Evolutionary conservation across 2,113 vertebrate genomes (phyloP).

Genomic region (Platysternon megacephalum): DNA sequence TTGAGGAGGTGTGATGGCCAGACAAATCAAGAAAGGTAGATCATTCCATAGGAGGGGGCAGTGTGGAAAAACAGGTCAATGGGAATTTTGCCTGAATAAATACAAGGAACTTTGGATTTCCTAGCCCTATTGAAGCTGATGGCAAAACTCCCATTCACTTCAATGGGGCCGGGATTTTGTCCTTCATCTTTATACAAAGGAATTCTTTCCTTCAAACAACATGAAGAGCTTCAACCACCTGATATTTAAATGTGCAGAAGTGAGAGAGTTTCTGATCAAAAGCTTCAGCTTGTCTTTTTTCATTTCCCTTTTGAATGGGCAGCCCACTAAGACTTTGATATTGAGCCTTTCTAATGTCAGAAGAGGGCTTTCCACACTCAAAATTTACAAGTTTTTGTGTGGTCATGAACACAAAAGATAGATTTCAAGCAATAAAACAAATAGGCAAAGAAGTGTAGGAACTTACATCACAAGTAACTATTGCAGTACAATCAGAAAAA

Average conservation of each 20-base stretch:
- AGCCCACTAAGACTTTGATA: background rate
- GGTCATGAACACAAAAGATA: background rate
- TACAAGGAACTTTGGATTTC: background rate
- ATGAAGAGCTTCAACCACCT: background rate
- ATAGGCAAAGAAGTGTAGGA: background rate
- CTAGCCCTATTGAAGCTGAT: background rate
- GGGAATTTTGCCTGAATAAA: background rate
- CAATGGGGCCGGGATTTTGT: background rate
- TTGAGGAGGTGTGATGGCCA: background rate
- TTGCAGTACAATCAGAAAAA: background rate
- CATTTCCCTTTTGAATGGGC: background rate
- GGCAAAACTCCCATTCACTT: background rate
- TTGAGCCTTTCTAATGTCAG: background rate
- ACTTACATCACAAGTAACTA: background rate
- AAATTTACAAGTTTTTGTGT: background rate
- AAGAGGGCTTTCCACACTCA: background rate
- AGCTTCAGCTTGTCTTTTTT: background rate
- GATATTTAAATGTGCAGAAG: background rate
- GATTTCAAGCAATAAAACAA: background rate
- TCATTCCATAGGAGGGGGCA: background rate
- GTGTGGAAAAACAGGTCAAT: background rate
- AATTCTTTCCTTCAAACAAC: background rate
- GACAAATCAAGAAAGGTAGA: background rate
- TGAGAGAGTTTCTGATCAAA: background rate
- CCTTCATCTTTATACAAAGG: background rate